phyloP scores from a whole-genome alignment of 1,140 invertebrate genomes.

The Tetranychus cinnabarinus region DNA sequence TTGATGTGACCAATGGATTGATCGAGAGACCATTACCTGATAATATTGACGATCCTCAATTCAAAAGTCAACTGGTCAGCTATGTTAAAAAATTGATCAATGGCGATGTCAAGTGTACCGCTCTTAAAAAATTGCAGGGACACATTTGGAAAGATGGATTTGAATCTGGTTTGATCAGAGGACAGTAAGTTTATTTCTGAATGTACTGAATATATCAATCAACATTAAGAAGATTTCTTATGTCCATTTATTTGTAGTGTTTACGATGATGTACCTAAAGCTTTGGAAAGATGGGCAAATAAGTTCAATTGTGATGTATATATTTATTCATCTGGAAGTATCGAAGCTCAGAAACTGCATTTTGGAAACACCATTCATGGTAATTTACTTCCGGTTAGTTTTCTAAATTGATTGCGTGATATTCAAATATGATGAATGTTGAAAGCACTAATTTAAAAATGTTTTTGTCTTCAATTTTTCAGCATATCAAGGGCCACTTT shows the following conservation, averaged over 20 bases:
- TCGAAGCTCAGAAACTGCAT: slow-evolving; percentile 66
- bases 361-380: slow-evolving; percentile 50
- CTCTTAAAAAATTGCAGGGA: slow-evolving; percentile 64
- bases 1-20: slow-evolving; percentile 3
- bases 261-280: slow-evolving; percentile 52
- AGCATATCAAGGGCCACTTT: slow-evolving; percentile 53
- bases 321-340: slow-evolving; percentile 75
- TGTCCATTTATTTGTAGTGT: slow-evolving; percentile 31
- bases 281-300: slow-evolving; percentile 39
- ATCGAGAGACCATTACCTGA: slow-evolving; percentile 13
- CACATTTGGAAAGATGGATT: slow-evolving; percentile 67
- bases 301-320: slow-evolving; percentile 40
- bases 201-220: no score
- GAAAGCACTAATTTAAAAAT: no score
- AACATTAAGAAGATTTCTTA: no score
- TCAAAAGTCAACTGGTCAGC: slow-evolving; percentile 18
- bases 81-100: slow-evolving; percentile 58
- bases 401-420: background rate
- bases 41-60: slow-evolving; percentile 14
- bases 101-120: slow-evolving; percentile 45
- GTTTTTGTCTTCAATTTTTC: slow-evolving; percentile 4
- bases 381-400: slow-evolving; percentile 37
- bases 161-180: slow-evolving; percentile 42
- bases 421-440: no score
- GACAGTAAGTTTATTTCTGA: slow-evolving; percentile 45